These are phyloP conservation scores for Caenorhabditis drosophilae DNA, from an alignment of 2,888 invertebrate species.

Conservation along the genomic window DNA sequence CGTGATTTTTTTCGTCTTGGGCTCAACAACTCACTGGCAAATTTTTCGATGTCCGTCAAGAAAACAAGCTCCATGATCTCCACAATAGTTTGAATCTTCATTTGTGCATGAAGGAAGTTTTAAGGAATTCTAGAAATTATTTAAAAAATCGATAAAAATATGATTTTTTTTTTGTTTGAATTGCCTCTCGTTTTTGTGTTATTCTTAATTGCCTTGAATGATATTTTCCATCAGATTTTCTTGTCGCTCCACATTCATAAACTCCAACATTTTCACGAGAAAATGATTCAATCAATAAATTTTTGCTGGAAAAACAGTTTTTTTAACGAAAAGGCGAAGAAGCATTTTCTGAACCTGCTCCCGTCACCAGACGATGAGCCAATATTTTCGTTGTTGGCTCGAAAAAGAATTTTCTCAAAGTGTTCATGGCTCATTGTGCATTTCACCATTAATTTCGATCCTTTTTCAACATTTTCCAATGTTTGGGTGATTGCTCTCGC, in stretches of 20 bases:
- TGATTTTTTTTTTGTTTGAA: too few relatives aligned
- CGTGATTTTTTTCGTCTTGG: too few relatives aligned
- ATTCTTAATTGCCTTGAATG: slow-evolving; percentile 34
- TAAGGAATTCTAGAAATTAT: slow-evolving; percentile 16
- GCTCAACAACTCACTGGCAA: slow-evolving; percentile 34
- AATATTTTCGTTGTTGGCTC: slow-evolving; percentile 11
- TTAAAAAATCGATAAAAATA: too few relatives aligned
- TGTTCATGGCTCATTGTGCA: slow-evolving; percentile 25
- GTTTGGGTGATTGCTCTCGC: slow-evolving; percentile 20
- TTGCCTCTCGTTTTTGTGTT: slow-evolving; percentile 21
- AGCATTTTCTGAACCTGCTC: too few relatives aligned
- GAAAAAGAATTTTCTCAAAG: slow-evolving; percentile 22
- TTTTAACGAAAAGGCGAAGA: too few relatives aligned
- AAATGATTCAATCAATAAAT: slow-evolving; percentile 21
- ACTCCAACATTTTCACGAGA: slow-evolving; percentile 18
- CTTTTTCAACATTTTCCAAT: slow-evolving; percentile 32
- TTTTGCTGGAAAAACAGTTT: slow-evolving; percentile 33
- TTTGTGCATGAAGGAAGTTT: slow-evolving; percentile 12
- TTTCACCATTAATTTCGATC: slow-evolving; percentile 29
- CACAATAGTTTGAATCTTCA: slow-evolving; percentile 8
- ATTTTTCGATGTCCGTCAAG: slow-evolving; percentile 20
- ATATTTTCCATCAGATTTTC: slow-evolving; percentile 29
- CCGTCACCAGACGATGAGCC: too few relatives aligned
- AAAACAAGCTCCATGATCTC: slow-evolving; percentile 19
- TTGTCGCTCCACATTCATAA: slow-evolving; percentile 33